These are phyloP conservation scores for Penaeus chinensis DNA, from an alignment of 1,140 invertebrate species.

Conservation along the genomic window DNA sequence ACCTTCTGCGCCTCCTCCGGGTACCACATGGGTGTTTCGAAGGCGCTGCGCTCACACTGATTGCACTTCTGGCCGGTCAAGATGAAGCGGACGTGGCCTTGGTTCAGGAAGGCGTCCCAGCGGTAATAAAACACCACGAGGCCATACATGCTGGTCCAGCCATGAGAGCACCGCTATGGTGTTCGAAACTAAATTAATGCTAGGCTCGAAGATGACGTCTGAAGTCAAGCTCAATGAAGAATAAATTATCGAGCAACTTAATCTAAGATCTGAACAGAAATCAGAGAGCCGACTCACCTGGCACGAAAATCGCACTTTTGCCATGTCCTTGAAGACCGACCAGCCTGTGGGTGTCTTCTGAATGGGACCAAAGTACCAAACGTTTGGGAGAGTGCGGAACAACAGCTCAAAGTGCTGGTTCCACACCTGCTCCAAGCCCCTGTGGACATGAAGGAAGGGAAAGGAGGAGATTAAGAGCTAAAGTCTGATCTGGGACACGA, in stretches of 20 bases:
- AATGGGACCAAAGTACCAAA: constrained; percentile 41
- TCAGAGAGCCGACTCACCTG: constrained; percentile 55
- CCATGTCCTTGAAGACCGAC: constrained; percentile 58
- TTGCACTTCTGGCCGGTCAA: constrained; percentile 62
- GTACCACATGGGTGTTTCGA: constrained; percentile 64
- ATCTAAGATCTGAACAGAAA: neutral
- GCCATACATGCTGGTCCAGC: constrained; percentile 63
- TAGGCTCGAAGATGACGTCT: neutral
- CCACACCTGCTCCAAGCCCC: constrained; percentile 51
- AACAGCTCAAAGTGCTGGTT: constrained; percentile 51
- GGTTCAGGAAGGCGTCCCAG: constrained; percentile 15
- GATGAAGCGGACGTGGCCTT: constrained; percentile 55
- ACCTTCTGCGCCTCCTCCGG: constrained; percentile 64
- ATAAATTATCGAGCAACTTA: no score
- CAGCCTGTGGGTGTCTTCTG: constrained; percentile 18
- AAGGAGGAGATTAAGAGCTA: neutral
- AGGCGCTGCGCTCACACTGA: constrained; percentile 43
- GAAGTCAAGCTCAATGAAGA: neutral
- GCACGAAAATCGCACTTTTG: constrained; percentile 62
- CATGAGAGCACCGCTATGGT: constrained; percentile 49
- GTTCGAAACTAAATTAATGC: neutral
- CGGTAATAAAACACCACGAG: constrained; percentile 60
- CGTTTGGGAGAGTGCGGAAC: constrained; percentile 48
- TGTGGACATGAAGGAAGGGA: neutral
- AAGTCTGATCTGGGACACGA: neutral